Conservation (phyloP, 2,113 vertebrate species). For the Chunga burmeisteri region DNA sequence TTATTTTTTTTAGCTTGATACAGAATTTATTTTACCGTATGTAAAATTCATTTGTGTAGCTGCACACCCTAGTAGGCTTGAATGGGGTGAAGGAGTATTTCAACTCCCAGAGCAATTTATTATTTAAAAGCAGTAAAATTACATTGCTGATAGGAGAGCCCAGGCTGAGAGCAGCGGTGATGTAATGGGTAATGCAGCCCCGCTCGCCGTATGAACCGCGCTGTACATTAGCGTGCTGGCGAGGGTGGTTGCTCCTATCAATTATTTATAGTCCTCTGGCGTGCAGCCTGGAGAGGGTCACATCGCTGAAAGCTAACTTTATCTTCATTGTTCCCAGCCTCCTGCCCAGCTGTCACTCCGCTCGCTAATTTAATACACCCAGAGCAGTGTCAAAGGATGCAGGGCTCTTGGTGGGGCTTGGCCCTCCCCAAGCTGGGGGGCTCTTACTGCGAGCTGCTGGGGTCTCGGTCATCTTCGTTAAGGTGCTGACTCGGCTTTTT, state of each 20-base stretch:
- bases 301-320: conserved; percentile 66
- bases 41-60: conserved; percentile 39
- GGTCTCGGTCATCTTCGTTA: not conserved
- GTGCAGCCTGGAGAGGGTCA: conserved; percentile 67
- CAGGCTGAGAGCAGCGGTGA: conserved; percentile 19
- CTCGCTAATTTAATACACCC: conserved; percentile 22
- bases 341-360: conserved; percentile 52
- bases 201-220: conserved; percentile 30
- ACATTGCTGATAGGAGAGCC: conserved; percentile 33
- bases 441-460: not conserved
- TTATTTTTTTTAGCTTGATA: not conserved
- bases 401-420: not conserved
- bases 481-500: not conserved
- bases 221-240: conserved; percentile 59
- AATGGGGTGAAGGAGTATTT: conserved; percentile 37
- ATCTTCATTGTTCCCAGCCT: conserved; percentile 66
- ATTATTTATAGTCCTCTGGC: conserved; percentile 75
- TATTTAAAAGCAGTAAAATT: conserved; percentile 67
- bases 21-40: conserved; percentile 31
- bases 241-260: conserved; percentile 63
- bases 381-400: not conserved
- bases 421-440: not conserved
- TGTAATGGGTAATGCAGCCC: conserved; percentile 60
- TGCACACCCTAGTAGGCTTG: conserved; percentile 8
- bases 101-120: conserved; percentile 34